Percentiles rank a stretch among this genome's conserved stretches.
Evolutionary conservation across 2,888 invertebrate genomes (phyloP).

Genomic region (Brenthis hecate): DNA sequence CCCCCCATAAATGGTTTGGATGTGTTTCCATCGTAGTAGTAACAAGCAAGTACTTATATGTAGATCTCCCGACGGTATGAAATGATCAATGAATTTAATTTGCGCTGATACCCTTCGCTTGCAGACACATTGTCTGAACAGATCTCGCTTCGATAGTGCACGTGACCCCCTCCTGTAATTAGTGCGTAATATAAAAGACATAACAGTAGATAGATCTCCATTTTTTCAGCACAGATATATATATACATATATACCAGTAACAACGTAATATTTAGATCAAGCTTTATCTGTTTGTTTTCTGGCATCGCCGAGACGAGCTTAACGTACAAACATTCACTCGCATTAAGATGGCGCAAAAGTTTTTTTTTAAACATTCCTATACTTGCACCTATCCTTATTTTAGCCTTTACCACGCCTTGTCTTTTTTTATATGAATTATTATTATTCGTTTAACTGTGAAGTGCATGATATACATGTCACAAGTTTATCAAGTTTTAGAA

Average conservation of each 20-base stretch:
- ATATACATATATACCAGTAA: conserved; percentile 20
- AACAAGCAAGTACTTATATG: conserved; percentile 52
- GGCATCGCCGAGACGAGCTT: conserved; percentile 76
- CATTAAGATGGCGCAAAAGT: conserved; percentile 51
- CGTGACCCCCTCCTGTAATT: conserved; percentile 39
- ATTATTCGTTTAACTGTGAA: conserved; percentile 71
- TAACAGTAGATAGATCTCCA: conserved; percentile 35
- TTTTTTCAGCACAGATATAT: conserved; percentile 33
- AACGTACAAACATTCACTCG: conserved; percentile 58
- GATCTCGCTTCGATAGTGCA: conserved; percentile 40
- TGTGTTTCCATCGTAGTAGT: conserved; percentile 71
- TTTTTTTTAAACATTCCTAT: conserved; percentile 55
- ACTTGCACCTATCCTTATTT: conserved; percentile 75
- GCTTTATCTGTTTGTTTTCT: conserved; percentile 83
- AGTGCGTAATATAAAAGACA: conserved; percentile 23
- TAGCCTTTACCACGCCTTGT: conserved; percentile 69
- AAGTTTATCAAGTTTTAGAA: conserved; percentile 47
- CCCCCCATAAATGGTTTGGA: conserved; percentile 63
- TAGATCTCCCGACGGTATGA: conserved; percentile 65
- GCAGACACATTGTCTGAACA: conserved; percentile 52
- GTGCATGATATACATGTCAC: conserved; percentile 64
- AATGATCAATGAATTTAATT: conserved; percentile 59
- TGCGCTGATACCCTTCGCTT: conserved; percentile 61
- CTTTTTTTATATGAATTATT: conserved; percentile 56
- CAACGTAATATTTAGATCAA: conserved; percentile 52